Base-by-base conservation (phyloP, 2,888 invertebrate genomes). In the Malthinus flaveolus region DNA sequence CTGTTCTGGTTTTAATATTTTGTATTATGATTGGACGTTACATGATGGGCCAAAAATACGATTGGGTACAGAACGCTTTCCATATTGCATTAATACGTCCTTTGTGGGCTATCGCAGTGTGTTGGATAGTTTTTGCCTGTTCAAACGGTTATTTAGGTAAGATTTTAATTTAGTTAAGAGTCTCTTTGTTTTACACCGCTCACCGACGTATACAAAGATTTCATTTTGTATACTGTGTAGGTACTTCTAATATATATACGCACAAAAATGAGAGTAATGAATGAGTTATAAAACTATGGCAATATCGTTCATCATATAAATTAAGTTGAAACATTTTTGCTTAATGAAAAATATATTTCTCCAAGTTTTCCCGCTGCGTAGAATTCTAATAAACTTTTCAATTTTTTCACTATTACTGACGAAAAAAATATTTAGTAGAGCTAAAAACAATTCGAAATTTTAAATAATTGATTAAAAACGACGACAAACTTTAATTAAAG, bases 71-170 rank as follows among this genome's bases (percentile, higher is more conserved):
- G 31, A 44, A 67, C 10, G 62, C 64, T 1, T 32, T 67, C 7
- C 68, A 64, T 36, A 68, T 69, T 47, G 60, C 68, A 4, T 49
- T 57, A 8, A 63, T 62, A 11, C 62, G 66, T 56, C 64, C 63
- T n/a, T 32, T 54, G 3, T 70, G 70, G 70, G 54, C 62, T 1
- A 4, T 68, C 0, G 61, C 61, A 6, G 32, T 64, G 5, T 62
- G 49, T 32, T 32, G 56, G 36, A 46, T 68, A 5, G 53, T 69
- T 11, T 65, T 66, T 13, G 59, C 64, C 7, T 70, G 68, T 45
- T 55, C 10, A 1, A 13, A 36, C 12, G 56, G 56, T 15, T 56
- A 36, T 46, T 37, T 12, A 37, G 56, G 56, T 50, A 55, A 39
- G 36, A 8, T 12, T 8, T 35, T 10, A 7, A 10, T 35, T 35